phyloP scores from a whole-genome alignment of 2,113 vertebrate genomes.

The Psittacara wagleri region DNA sequence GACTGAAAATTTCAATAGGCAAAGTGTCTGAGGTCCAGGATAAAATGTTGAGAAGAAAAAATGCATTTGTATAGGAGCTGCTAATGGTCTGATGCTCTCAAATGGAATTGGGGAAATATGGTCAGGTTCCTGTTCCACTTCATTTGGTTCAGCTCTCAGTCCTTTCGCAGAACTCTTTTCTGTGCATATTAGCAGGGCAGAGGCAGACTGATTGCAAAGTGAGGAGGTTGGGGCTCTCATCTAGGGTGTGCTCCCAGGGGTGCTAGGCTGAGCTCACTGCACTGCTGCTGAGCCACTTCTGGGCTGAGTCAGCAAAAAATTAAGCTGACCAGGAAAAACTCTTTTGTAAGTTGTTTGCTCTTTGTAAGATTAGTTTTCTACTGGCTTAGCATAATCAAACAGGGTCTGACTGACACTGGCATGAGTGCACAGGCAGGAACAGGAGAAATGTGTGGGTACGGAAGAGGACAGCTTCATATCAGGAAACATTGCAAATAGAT shows the following conservation, averaged over 20 bases:
- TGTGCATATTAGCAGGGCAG: background rate
- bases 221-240: rapidly evolving
- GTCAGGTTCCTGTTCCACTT: background rate
- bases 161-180: background rate
- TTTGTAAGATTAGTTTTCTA: background rate
- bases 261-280: background rate
- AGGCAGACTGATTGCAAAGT: background rate
- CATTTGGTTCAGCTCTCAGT: background rate
- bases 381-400: background rate
- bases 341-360: background rate
- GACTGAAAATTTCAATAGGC: background rate
- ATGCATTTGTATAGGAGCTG: background rate
- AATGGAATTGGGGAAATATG: background rate
- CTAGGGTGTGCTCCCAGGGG: background rate
- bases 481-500: background rate
- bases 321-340: background rate
- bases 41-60: background rate
- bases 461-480: background rate
- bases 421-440: background rate
- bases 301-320: background rate
- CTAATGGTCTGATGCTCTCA: background rate
- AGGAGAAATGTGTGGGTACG: rapidly evolving
- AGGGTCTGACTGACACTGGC: background rate
- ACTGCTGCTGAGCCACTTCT: background rate
- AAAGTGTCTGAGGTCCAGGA: background rate